These are phyloP conservation scores for Ganaspis brasiliensis DNA, from an alignment of 2,888 invertebrate species.

Conservation along the genomic window DNA sequence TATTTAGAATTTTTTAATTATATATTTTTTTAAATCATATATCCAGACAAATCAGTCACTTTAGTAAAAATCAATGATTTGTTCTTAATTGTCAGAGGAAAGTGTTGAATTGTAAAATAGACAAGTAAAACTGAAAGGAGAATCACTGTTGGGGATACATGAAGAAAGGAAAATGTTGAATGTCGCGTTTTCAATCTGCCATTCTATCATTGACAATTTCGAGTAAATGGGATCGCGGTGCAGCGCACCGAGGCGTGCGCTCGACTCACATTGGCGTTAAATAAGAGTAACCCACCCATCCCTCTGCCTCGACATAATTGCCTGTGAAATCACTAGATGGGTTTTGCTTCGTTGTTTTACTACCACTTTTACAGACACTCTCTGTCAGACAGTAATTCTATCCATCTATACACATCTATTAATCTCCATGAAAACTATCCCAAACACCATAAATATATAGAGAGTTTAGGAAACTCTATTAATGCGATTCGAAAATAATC, in stretches of 20 bases:
- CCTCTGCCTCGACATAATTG: slow-evolving; percentile 73
- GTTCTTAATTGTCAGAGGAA: background rate
- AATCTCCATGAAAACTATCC: background rate
- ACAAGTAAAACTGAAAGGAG: slow-evolving; percentile 49
- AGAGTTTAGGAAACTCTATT: too few species aligned
- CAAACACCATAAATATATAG: too few species aligned
- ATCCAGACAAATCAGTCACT: too few species aligned
- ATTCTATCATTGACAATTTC: slow-evolving; percentile 80
- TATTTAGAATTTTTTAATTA: too few species aligned
- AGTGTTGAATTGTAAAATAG: slow-evolving; percentile 2
- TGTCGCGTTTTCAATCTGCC: slow-evolving; percentile 77
- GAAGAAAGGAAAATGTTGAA: slow-evolving; percentile 55
- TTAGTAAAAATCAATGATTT: too few species aligned
- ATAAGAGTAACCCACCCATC: slow-evolving; percentile 81
- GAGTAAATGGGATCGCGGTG: slow-evolving; percentile 79
- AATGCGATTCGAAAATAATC: too few species aligned
- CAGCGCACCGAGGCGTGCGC: slow-evolving; percentile 83
- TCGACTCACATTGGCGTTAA: slow-evolving; percentile 87
- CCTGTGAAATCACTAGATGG: slow-evolving; percentile 78
- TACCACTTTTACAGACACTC: slow-evolving; percentile 40
- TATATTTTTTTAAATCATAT: too few species aligned
- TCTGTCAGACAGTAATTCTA: slow-evolving; percentile 2
- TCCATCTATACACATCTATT: background rate
- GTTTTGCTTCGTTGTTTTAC: slow-evolving; percentile 76
- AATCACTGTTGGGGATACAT: slow-evolving; percentile 49